Percentiles rank a stretch among this genome's conserved stretches.
phyloP scores from a whole-genome alignment of 2,797 vertebrate species.

The Anniella stebbinsi region DNA sequence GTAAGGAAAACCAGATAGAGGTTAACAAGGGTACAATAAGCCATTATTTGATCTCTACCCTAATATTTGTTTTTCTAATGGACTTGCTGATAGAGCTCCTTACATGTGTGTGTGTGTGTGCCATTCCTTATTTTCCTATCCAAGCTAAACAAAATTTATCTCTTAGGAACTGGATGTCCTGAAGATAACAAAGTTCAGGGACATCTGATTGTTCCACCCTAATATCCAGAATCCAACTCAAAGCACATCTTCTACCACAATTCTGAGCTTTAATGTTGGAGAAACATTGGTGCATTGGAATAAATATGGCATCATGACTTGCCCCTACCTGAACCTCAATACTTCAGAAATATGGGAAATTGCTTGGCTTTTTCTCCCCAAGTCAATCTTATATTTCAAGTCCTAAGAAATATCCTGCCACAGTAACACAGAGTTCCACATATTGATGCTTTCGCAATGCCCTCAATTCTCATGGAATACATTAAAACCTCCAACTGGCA shows the following conservation, averaged over 20 bases:
- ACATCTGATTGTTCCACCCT: background rate
- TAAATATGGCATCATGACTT: background rate
- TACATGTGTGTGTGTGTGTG: too few relatives aligned
- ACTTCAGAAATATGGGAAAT: background rate
- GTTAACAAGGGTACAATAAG: conserved; percentile 14
- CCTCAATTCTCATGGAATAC: too few relatives aligned
- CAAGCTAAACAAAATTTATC: background rate
- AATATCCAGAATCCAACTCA: too few relatives aligned
- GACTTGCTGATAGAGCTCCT: conserved; percentile 7
- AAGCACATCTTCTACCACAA: background rate
- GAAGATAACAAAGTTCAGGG: background rate
- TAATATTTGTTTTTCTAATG: conserved; percentile 40
- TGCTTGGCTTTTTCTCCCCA: too few relatives aligned
- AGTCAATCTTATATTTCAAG: too few relatives aligned
- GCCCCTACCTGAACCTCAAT: too few relatives aligned
- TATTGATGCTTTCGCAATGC: too few relatives aligned
- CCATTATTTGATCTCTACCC: conserved; percentile 23
- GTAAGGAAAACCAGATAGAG: conserved; percentile 1
- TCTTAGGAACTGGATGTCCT: background rate
- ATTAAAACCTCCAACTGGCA: too few relatives aligned
- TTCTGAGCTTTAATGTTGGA: background rate
- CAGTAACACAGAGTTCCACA: too few relatives aligned
- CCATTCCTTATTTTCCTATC: too few relatives aligned
- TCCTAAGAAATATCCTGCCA: too few relatives aligned
- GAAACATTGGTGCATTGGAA: too few relatives aligned